phyloP scores from a whole-genome alignment of 2,797 vertebrate species.

The Masticophis lateralis region DNA sequence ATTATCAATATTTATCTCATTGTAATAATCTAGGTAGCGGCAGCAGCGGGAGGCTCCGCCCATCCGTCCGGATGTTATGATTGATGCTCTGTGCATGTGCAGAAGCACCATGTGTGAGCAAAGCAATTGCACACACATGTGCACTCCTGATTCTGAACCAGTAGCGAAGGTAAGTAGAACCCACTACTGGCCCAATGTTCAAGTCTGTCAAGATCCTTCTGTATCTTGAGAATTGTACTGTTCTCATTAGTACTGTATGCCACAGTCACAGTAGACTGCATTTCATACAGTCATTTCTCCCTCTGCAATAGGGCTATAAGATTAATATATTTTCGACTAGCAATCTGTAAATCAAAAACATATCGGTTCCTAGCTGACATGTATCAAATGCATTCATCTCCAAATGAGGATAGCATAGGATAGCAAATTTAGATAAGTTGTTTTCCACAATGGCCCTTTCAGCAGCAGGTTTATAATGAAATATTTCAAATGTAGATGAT shows the following conservation, averaged over 20 bases:
- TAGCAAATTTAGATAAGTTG: not conserved
- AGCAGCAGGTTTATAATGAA: conserved; percentile 15
- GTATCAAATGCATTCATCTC: not conserved
- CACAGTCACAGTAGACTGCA: not conserved
- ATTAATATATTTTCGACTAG: conserved; percentile 1
- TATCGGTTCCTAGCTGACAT: not conserved
- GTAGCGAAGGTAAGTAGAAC: no score
- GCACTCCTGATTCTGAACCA: no score
- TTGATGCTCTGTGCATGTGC: no score
- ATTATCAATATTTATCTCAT: not conserved
- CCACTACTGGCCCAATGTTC: no score
- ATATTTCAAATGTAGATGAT: conserved; percentile 3
- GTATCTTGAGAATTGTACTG: not conserved
- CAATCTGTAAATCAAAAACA: not conserved
- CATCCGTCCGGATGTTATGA: no score
- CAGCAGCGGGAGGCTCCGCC: no score
- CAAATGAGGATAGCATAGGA: not conserved
- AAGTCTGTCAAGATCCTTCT: no score
- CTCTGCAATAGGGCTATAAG: not conserved
- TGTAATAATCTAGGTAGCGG: not conserved
- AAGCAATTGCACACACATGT: no score
- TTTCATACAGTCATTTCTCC: not conserved
- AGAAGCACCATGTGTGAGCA: no score
- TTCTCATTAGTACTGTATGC: conserved; percentile 2
- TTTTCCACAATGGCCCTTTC: conserved; percentile 3